phyloP scores from a whole-genome alignment of 1,140 invertebrate genomes.

The Harpegnathos saltator region DNA sequence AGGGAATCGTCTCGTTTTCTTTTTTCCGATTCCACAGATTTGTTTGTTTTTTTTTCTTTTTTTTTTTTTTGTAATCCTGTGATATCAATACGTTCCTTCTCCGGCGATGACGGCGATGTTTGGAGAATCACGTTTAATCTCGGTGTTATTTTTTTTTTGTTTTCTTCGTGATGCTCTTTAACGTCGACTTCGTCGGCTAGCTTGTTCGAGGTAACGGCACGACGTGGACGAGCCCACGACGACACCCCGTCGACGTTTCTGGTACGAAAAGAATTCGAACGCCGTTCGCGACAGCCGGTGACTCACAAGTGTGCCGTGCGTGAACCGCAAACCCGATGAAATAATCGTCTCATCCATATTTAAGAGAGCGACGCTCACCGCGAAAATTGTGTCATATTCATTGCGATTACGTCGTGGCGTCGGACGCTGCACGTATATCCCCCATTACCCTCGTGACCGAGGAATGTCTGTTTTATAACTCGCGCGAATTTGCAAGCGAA shows the following conservation, averaged over 20 bases:
- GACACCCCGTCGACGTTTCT: slow-evolving; percentile 8
- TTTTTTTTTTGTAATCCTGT: too few species aligned
- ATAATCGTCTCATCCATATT: slow-evolving; percentile 71
- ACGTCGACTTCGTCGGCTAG: too few species aligned
- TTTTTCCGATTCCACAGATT: neutral
- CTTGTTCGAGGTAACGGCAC: neutral
- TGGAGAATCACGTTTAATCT: too few species aligned
- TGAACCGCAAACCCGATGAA: slow-evolving; percentile 74
- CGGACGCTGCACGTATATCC: neutral
- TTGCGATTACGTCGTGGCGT: slow-evolving; percentile 21
- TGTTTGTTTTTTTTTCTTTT: too few species aligned
- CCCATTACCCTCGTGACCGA: neutral
- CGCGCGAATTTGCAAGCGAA: neutral
- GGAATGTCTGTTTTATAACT: neutral
- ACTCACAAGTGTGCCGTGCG: slow-evolving; percentile 73
- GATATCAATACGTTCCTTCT: too few species aligned
- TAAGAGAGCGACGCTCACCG: slow-evolving; percentile 60
- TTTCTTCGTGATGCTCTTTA: neutral
- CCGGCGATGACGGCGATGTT: too few species aligned
- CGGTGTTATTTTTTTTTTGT: neutral
- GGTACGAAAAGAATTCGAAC: slow-evolving; percentile 71
- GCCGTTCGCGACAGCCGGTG: slow-evolving; percentile 41
- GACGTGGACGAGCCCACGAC: slow-evolving; percentile 1
- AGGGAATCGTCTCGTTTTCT: neutral
- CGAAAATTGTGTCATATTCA: slow-evolving; percentile 69